A percentile compares a stretch with the other conserved stretches of the same genome.
Evolutionary conservation across 2,113 vertebrate species (phyloP).

Genomic region (Lanius ludovicianus): DNA sequence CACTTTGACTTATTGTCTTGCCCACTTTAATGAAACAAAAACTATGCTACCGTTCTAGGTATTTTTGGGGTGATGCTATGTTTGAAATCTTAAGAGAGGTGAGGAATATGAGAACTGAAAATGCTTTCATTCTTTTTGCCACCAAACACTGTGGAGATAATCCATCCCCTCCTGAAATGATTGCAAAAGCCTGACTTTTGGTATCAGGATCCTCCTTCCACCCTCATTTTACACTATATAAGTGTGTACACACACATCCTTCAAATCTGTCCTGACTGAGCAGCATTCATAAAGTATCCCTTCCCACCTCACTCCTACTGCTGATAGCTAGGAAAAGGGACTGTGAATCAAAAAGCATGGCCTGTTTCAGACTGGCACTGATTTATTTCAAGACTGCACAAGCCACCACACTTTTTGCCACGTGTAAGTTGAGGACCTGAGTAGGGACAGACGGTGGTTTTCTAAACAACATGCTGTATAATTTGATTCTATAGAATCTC

Average conservation of each 20-base stretch:
- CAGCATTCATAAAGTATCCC: not conserved
- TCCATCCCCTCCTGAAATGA: not conserved
- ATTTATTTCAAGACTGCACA: not conserved
- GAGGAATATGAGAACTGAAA: not conserved
- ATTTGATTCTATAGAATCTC: not conserved
- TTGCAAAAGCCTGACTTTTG: not conserved
- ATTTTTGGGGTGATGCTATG: not conserved
- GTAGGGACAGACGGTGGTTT: not conserved
- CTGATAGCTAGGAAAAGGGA: not conserved
- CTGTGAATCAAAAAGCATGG: not conserved
- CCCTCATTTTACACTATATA: not conserved
- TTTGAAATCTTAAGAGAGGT: not conserved
- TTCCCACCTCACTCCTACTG: not conserved
- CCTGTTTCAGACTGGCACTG: not conserved
- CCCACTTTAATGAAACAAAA: not conserved
- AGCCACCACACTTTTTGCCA: not conserved
- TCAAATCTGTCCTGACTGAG: not conserved
- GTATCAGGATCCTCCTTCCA: not conserved
- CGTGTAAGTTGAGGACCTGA: not conserved
- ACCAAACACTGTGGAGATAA: not conserved
- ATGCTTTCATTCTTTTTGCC: not conserved
- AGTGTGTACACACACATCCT: not conserved
- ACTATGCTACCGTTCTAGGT: not conserved
- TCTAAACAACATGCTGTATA: rapidly evolving
- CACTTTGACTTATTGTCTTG: not conserved